Evolutionary conservation across 30 jellyfish, hydroid and myxozoan genomes (phyloP).

Genomic region (Aurelia coerulea): DNA sequence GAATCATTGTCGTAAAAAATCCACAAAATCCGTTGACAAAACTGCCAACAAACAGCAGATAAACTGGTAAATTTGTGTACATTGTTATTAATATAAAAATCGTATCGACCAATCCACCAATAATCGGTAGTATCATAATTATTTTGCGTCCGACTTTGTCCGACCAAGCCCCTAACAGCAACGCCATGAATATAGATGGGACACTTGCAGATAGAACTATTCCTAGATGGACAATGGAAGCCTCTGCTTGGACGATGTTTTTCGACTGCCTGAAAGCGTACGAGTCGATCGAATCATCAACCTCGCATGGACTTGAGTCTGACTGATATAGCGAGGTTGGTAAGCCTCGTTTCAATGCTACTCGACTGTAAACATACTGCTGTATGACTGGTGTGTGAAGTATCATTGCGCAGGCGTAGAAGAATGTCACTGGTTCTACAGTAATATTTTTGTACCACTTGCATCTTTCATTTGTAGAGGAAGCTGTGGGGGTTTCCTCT

Average conservation of each 20-base stretch:
- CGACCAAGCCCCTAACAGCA: conserved; percentile 96
- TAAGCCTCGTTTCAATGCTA: conserved; percentile 72
- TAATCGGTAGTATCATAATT: conserved; percentile 84
- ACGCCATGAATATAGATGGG: conserved; percentile 95
- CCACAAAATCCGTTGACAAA: conserved; percentile 94
- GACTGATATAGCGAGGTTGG: conserved; percentile 68
- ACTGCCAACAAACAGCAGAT: conserved; percentile 85
- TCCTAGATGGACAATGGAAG: conserved; percentile 93
- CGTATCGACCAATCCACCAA: conserved; percentile 89
- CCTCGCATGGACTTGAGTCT: conserved; percentile 86
- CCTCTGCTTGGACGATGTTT: conserved; percentile 82
- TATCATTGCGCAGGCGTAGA: conserved; percentile 99
- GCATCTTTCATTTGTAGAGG: not conserved
- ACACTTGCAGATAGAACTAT: conserved; percentile 89
- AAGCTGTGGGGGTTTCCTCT: not conserved
- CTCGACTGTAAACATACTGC: conserved; percentile 88
- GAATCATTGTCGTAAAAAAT: conserved; percentile 92
- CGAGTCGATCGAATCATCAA: conserved; percentile 32
- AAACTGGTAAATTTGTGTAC: conserved; percentile 81
- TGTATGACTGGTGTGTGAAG: conserved; percentile 97
- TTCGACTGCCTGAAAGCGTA: conserved; percentile 43
- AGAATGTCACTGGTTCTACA: conserved; percentile 97
- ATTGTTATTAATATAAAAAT: conserved; percentile 76
- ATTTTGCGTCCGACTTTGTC: conserved; percentile 94
- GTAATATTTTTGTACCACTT: conserved; percentile 55